Percentiles rank a stretch among this genome's conserved stretches.
Conservation (phyloP, 2,888 invertebrate species). For the Drosophila limbata region DNA sequence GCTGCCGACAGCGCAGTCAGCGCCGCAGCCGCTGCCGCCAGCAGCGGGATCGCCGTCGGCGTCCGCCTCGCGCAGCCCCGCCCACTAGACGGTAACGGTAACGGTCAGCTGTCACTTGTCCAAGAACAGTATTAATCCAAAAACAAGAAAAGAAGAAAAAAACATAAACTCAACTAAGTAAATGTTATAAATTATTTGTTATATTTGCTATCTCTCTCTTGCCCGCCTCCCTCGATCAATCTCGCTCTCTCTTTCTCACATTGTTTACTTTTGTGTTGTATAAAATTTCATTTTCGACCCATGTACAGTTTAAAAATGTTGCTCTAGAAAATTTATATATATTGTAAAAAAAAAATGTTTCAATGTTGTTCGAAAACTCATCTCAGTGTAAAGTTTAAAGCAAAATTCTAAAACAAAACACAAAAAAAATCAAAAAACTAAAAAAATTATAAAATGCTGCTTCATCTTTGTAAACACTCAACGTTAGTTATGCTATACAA, state of each 20-base stretch:
- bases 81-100: conserved; percentile 52
- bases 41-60: conserved; percentile 60
- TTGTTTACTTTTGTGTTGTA: conserved; percentile 60
- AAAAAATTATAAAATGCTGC: conserved; percentile 37
- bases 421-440: conserved; percentile 27
- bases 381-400: conserved; percentile 80
- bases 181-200: conserved; percentile 82
- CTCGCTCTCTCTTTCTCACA: conserved; percentile 2
- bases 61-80: conserved; percentile 66
- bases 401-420: conserved; percentile 40
- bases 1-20: conserved; percentile 65
- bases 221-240: conserved; percentile 2
- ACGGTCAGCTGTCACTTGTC: conserved; percentile 33
- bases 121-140: conserved; percentile 71
- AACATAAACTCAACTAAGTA: conserved; percentile 27
- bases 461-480: conserved; percentile 61
- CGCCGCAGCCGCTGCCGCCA: conserved; percentile 40
- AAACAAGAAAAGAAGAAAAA: conserved; percentile 21
- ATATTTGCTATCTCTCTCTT: conserved; percentile 25
- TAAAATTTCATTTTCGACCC: conserved; percentile 35
- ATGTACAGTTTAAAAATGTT: conserved; percentile 62
- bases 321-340: conserved; percentile 65
- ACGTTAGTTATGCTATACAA: conserved; percentile 59
- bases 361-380: conserved; percentile 78
- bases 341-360: conserved; percentile 72